phyloP scores from a whole-genome alignment of 2,113 vertebrate genomes.

The Aegotheles bennettii region DNA sequence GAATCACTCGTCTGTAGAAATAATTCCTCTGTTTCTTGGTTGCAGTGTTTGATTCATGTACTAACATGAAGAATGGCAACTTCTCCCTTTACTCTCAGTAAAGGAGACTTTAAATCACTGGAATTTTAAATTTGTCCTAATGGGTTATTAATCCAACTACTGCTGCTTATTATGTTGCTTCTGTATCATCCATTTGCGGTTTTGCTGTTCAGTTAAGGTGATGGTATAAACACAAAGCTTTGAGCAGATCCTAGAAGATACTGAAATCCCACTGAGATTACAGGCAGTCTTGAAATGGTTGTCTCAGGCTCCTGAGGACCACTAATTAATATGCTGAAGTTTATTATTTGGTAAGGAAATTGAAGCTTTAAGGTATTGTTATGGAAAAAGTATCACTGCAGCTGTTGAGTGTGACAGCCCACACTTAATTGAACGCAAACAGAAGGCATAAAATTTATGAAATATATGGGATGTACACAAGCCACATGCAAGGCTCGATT shows the following conservation, averaged over 20 bases:
- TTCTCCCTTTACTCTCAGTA: neutral
- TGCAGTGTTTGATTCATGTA: neutral
- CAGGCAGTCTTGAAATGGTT: neutral
- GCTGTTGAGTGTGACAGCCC: neutral
- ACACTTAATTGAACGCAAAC: neutral
- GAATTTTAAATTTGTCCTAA: constrained; percentile 35
- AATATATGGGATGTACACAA: neutral
- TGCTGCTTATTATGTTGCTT: neutral
- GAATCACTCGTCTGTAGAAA: neutral
- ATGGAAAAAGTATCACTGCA: neutral
- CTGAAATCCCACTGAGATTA: neutral
- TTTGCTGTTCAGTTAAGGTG: neutral
- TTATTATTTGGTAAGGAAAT: neutral
- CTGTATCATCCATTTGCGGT: neutral
- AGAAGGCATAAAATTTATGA: neutral
- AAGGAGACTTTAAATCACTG: constrained; percentile 4
- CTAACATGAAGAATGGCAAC: neutral
- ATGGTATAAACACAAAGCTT: constrained; percentile 15
- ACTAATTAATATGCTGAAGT: neutral
- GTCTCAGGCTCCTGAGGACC: neutral
- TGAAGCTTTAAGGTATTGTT: neutral
- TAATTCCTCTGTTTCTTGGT: neutral
- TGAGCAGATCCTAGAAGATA: neutral
- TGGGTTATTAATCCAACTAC: constrained; percentile 56
- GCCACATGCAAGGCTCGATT: neutral